Base-by-base conservation (phyloP, 2,888 invertebrate genomes). In the Odontocolon sp. region DNA sequence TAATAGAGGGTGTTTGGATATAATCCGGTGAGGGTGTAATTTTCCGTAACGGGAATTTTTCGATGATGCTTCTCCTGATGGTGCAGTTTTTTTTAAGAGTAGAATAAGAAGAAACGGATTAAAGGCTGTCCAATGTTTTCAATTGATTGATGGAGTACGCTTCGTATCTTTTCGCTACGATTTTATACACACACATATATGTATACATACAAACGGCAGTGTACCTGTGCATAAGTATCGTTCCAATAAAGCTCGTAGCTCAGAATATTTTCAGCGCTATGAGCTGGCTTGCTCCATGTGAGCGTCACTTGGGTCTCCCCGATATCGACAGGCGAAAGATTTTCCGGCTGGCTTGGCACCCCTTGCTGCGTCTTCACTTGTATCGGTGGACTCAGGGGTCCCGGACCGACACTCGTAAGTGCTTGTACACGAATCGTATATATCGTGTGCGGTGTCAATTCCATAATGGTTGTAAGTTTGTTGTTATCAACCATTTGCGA, bases 241-340 rank as follows among this genome's bases (percentile, higher is more conserved):
- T 99, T 99, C 97, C 98, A 99, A 91, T 98, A 98, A 21, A 99
- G 93, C 91, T 98, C 98, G 91, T 99, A 99, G 87, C 97, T 96
- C 82, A 97, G 95, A 89, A 99, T 98, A 91, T 96, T 97, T 91
- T 98, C 97, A 78, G 96, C 96, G 79, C 97, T 95, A 92, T 97
- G 97, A 78, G 95, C 94, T 14, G 99, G 99, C 87, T 96, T 94
- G 75, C 95, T 95, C 99, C 99, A 99, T 83, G 96, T 95, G 85
- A 99, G 92, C 72, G 96, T 96, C 70, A 99, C 96, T 75, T 96
- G 94, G 61, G 97, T 97, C 90, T 99, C 97, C 61, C 97, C 97
- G 67, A 96, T 94, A 88, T 97, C 96, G 77, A 95, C 94, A 9
- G 96, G 96, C 83, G 96, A 94, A 86, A 99, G 93, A 92, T 96